Evolutionary conservation across 64 coral and sea anemone genomes (phyloP).

Genomic region (Exaiptasia diaphana): DNA sequence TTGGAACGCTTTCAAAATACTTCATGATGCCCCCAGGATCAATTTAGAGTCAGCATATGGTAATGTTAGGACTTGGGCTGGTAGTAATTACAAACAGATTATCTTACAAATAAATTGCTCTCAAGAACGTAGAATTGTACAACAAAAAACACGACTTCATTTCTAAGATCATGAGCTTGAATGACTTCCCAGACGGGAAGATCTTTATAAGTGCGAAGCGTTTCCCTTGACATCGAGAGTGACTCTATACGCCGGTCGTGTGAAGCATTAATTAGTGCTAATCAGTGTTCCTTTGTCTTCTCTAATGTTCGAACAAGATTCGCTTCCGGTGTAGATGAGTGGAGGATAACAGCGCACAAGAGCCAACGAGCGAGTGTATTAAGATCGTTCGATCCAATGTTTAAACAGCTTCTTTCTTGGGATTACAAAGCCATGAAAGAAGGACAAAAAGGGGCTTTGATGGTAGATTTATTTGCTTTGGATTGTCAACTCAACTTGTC

Average conservation of each 20-base stretch:
- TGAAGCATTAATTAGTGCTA: conserved; percentile 78
- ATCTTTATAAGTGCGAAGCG: too few species aligned
- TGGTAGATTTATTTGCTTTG: not conserved
- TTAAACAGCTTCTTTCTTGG: not conserved
- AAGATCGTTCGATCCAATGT: not conserved
- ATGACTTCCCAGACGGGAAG: too few species aligned
- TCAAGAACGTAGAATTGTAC: too few species aligned
- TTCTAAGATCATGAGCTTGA: too few species aligned
- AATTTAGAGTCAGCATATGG: too few species aligned
- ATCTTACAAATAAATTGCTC: too few species aligned
- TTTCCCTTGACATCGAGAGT: too few species aligned
- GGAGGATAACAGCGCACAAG: conserved; percentile 54
- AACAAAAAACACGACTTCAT: too few species aligned
- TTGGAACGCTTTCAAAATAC: too few species aligned
- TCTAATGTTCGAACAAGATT: conserved; percentile 94
- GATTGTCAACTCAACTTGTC: not conserved
- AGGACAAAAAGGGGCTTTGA: not conserved
- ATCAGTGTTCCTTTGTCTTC: conserved; percentile 82
- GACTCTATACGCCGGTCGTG: not conserved
- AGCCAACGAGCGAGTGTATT: conserved; percentile 14
- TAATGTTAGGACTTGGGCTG: too few species aligned
- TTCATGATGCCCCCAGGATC: too few species aligned
- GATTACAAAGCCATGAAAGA: not conserved
- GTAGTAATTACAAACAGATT: too few species aligned
- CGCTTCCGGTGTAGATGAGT: conserved; percentile 87